Base-by-base conservation (phyloP, 1,140 invertebrate genomes). In the Sycophila sp. region DNA sequence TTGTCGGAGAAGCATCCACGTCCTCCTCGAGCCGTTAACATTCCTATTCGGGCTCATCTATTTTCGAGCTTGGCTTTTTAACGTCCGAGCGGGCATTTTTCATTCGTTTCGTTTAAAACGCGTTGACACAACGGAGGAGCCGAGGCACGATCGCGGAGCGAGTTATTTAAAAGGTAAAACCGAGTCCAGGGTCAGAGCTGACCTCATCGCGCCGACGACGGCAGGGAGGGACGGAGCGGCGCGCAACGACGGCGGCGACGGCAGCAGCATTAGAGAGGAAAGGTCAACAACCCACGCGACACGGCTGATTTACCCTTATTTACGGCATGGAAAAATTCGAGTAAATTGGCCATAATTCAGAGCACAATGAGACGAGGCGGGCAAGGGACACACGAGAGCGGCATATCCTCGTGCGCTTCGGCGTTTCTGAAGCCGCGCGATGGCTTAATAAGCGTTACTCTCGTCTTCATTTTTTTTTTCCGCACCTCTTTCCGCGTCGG, bases 271-370 rank as follows among this genome's bases (percentile, higher is more conserved):
- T 36, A 62, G 58, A 56, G 42, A 62, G 19, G 26, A 45, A 51
- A 60, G 69, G 69, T 66, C 62, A 36, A 65, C 53, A 19, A 71
- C 30, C 69, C 53, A 32, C 55, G 17, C 51, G 62, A 72, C 69
- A 66, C 65, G 64, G 65, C 53, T 74, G 69, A 72, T 74, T 74
- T 74, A 65, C 70, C 73, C 73, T 72, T 74, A 74, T 74, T 74
- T 74, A 74, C 65, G 69, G 45, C 24, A 42, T 69, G 73, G 47
- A 74, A 74, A 74, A 74, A 72, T 74, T 74, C 70, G 19, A 68
- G 58, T 72, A 71, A 72, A 74, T 74, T 74, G 70, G 66, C 40
- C 73, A 71, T 72, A 74, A 74, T 74, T 69, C 59, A 72, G 73
- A 56, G 69, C 63, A 72, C 65, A 71, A 74, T 65, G 66, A 72